Percentiles rank a stretch among this genome's conserved stretches.
phyloP scores from a whole-genome alignment of 2,113 vertebrate species.

The Thomomys bottae region DNA sequence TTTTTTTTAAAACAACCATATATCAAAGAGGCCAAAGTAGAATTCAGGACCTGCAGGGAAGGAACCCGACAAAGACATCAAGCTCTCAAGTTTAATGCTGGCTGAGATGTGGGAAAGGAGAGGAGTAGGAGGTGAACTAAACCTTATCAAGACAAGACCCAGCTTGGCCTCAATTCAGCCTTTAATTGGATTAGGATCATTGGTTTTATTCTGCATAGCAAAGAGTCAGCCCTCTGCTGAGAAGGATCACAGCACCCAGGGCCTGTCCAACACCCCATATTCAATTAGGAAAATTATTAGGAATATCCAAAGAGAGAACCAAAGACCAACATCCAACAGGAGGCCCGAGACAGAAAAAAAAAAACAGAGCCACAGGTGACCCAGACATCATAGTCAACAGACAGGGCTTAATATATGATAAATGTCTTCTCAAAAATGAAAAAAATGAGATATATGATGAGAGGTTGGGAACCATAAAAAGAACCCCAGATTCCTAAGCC shows the following conservation, averaged over 20 bases:
- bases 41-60: neutral
- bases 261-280: neutral
- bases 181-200: constrained; percentile 19
- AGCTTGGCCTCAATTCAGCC: neutral
- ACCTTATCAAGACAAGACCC: neutral
- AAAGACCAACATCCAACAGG: neutral
- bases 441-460: neutral
- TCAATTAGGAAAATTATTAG: neutral
- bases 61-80: neutral
- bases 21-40: neutral
- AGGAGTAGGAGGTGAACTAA: neutral
- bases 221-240: neutral
- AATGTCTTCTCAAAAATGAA: neutral
- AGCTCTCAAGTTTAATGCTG: neutral
- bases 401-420: neutral
- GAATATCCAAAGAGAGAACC: neutral
- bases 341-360: rapidly evolving
- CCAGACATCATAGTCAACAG: neutral
- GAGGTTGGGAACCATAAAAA: neutral
- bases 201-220: neutral
- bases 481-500: neutral
- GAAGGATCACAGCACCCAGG: neutral
- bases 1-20: neutral
- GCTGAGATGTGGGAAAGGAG: neutral
- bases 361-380: neutral